These are phyloP conservation scores for Gallinago solitaria DNA, from an alignment of 2,797 vertebrate genomes.

Conservation along the genomic window DNA sequence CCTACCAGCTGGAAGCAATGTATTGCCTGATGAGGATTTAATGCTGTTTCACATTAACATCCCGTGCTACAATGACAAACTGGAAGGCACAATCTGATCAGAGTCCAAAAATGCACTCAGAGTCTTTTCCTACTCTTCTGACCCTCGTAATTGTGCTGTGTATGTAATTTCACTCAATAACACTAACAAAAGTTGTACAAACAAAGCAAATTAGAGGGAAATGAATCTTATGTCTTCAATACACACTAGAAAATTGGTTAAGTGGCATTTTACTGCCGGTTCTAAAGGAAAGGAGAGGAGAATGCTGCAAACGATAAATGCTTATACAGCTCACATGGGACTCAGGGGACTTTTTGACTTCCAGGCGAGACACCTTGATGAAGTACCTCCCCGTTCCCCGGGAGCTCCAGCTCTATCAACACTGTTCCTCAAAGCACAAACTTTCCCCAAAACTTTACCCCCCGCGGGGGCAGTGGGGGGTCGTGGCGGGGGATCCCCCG, in stretches of 20 bases:
- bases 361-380: neutral
- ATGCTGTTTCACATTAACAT: neutral
- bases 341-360: neutral
- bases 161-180: neutral
- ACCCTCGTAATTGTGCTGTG: neutral
- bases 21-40: neutral
- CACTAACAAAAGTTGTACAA: neutral
- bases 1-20: neutral
- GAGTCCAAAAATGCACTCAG: neutral
- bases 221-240: neutral
- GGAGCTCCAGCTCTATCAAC: neutral
- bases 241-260: neutral
- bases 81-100: neutral
- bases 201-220: neutral
- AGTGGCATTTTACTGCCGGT: neutral
- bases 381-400: rapidly evolving
- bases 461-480: no score
- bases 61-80: neutral
- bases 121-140: neutral
- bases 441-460: neutral
- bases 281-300: neutral
- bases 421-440: neutral
- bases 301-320: neutral
- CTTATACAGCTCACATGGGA: rapidly evolving
- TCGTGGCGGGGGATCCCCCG: no score